These are phyloP conservation scores for Drosophila pullipes DNA, from an alignment of 2,888 invertebrate genomes.

Conservation along the genomic window DNA sequence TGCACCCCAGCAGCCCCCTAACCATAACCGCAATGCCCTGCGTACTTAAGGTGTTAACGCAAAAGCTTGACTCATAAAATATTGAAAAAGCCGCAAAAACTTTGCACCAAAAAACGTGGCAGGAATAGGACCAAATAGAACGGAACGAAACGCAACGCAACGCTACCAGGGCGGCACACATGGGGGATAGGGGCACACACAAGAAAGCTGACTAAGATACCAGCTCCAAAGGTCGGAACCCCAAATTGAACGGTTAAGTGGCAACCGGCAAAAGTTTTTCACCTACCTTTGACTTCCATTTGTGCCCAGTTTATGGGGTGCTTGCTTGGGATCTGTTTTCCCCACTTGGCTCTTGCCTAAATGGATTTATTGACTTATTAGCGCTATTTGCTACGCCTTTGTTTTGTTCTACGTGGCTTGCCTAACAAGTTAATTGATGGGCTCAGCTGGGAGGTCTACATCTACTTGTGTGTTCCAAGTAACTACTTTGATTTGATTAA, in stretches of 20 bases:
- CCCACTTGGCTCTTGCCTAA: conserved; percentile 31
- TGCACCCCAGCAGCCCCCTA: conserved; percentile 2
- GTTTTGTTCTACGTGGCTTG: background rate
- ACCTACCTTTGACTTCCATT: conserved; percentile 59
- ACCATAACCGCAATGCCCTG: conserved; percentile 67
- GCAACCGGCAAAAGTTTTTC: conserved; percentile 60
- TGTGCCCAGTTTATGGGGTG: conserved; percentile 11
- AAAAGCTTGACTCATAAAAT: conserved; percentile 84
- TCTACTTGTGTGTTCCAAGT: background rate
- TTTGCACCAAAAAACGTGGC: conserved; percentile 76
- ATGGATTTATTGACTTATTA: conserved; percentile 70
- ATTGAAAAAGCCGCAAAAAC: conserved; percentile 84
- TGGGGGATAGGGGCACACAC: conserved; percentile 1
- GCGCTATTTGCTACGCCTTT: conserved; percentile 35
- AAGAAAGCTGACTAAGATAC: conserved; percentile 39
- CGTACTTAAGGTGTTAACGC: conserved; percentile 81
- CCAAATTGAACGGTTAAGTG: conserved; percentile 72
- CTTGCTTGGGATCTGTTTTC: conserved; percentile 20
- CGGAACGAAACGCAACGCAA: conserved; percentile 25
- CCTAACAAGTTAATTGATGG: conserved; percentile 38
- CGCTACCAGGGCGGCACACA: conserved; percentile 22
- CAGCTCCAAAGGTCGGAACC: conserved; percentile 52
- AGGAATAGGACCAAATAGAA: conserved; percentile 29
- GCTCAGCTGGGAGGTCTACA: background rate
- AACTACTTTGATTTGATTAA: background rate